phyloP scores from a whole-genome alignment of 2,797 vertebrate genomes.

The Alectoris magna region DNA sequence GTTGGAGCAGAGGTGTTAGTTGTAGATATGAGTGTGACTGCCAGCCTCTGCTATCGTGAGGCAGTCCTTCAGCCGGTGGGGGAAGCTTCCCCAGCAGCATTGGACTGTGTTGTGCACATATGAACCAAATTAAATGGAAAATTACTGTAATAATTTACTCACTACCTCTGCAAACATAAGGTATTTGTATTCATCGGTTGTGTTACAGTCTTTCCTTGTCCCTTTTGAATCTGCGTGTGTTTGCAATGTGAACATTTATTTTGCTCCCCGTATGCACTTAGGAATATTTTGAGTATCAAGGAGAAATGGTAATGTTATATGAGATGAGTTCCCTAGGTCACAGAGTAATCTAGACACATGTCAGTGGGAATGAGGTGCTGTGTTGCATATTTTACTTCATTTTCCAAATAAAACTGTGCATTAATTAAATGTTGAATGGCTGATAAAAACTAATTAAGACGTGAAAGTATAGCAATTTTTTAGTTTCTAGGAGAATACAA shows the following conservation, averaged over 20 bases:
- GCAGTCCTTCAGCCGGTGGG: neutral
- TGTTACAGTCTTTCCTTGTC: neutral
- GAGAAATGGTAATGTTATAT: neutral
- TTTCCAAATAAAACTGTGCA: neutral
- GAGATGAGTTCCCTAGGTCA: neutral
- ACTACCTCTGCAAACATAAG: conserved; percentile 40
- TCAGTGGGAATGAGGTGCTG: neutral
- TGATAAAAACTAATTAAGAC: conserved; percentile 66
- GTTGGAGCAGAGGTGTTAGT: neutral
- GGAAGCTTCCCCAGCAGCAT: neutral
- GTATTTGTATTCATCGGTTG: conserved; percentile 38
- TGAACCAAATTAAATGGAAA: neutral
- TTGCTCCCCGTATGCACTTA: conserved; percentile 8
- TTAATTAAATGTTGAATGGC: conserved; percentile 10
- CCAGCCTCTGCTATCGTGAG: neutral
- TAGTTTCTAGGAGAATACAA: conserved; percentile 18
- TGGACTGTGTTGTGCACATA: neutral
- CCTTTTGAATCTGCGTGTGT: conserved; percentile 64
- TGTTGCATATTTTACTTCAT: neutral
- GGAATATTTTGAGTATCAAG: neutral
- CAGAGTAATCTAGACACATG: neutral
- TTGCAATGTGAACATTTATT: conserved; percentile 18
- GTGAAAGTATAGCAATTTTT: conserved; percentile 18
- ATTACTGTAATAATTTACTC: conserved; percentile 35
- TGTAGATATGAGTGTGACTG: neutral